phyloP scores from a whole-genome alignment of 37 sponge, comb jelly and placozoan genomes.

The Haliclona indistincta region DNA sequence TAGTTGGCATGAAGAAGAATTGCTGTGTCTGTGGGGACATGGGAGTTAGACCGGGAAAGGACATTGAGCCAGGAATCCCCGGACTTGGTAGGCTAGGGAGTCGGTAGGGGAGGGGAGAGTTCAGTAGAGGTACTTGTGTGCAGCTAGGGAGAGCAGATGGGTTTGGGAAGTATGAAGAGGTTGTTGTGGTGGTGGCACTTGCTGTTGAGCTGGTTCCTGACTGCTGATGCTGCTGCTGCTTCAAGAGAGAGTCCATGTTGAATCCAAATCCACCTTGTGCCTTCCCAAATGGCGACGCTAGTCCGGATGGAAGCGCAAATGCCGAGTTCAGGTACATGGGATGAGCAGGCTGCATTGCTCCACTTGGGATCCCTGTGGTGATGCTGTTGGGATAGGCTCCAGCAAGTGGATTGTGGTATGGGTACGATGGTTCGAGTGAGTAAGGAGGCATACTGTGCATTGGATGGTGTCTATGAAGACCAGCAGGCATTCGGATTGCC shows the following conservation, averaged over 20 bases:
- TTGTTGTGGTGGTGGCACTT: slow-evolving; percentile 9
- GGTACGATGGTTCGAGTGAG: slow-evolving; percentile 5
- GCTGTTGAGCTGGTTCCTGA: not conserved
- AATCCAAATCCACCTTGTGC: slow-evolving; percentile 52
- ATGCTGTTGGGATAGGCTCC: slow-evolving; percentile 2
- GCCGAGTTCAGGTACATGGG: slow-evolving; percentile 30
- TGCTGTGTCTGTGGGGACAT: slow-evolving; percentile 61
- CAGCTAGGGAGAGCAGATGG: slow-evolving; percentile 4
- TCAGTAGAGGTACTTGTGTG: slow-evolving; percentile 31
- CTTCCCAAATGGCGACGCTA: slow-evolving; percentile 63
- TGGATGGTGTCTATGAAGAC: slow-evolving; percentile 40
- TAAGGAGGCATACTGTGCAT: slow-evolving; percentile 47
- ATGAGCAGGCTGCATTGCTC: not conserved
- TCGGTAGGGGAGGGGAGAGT: slow-evolving; percentile 57
- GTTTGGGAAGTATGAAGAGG: slow-evolving; percentile 24
- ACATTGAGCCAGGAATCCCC: slow-evolving; percentile 52
- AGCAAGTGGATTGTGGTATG: slow-evolving; percentile 16
- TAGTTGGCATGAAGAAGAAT: slow-evolving; percentile 74
- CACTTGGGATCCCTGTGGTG: not conserved
- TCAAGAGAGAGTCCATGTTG: slow-evolving; percentile 54
- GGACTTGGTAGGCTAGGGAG: slow-evolving; percentile 60
- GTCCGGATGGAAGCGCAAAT: slow-evolving; percentile 44
- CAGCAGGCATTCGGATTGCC: slow-evolving; percentile 41
- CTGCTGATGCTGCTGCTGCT: slow-evolving; percentile 6
- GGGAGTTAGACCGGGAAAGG: slow-evolving; percentile 61